phyloP scores from a whole-genome alignment of 2,888 invertebrate genomes.

The Criorhina ranunculi region DNA sequence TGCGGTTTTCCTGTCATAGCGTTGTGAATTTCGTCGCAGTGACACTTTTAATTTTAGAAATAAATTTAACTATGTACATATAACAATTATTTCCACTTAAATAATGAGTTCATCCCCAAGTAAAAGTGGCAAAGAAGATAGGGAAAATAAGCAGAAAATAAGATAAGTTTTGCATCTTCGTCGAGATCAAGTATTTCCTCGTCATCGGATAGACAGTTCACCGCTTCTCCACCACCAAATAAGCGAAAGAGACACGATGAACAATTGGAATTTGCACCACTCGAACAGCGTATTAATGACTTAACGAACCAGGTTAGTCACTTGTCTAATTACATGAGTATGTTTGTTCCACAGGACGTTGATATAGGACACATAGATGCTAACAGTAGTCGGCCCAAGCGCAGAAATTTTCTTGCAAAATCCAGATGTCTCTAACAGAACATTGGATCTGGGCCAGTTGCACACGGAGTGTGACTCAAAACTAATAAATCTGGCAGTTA shows the following conservation, averaged over 20 bases:
- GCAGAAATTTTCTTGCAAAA: conserved; percentile 4
- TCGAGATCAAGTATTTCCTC: conserved; percentile 5
- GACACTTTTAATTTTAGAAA: no score
- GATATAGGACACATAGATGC: not conserved
- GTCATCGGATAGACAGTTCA: conserved; percentile 1
- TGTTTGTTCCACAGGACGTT: conserved; percentile 25
- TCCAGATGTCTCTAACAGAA: conserved; percentile 17
- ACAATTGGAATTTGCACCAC: not conserved
- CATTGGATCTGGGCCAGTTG: conserved; percentile 31
- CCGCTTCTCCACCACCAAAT: conserved; percentile 13
- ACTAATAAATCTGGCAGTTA: no score
- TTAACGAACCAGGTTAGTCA: conserved; percentile 12
- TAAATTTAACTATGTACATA: no score
- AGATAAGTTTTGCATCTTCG: no score
- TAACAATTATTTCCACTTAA: no score
- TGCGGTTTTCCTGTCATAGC: no score
- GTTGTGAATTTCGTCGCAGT: no score
- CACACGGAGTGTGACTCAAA: conserved; percentile 35
- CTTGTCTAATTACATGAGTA: conserved; percentile 20
- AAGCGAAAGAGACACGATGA: conserved; percentile 1
- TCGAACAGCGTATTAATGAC: conserved; percentile 3
- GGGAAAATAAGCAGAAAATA: no score
- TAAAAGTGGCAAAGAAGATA: no score
- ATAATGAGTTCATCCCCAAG: no score
- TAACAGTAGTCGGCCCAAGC: not conserved